Base-by-base conservation (phyloP, 2,113 vertebrate genomes). In the Sebastes fasciatus region DNA sequence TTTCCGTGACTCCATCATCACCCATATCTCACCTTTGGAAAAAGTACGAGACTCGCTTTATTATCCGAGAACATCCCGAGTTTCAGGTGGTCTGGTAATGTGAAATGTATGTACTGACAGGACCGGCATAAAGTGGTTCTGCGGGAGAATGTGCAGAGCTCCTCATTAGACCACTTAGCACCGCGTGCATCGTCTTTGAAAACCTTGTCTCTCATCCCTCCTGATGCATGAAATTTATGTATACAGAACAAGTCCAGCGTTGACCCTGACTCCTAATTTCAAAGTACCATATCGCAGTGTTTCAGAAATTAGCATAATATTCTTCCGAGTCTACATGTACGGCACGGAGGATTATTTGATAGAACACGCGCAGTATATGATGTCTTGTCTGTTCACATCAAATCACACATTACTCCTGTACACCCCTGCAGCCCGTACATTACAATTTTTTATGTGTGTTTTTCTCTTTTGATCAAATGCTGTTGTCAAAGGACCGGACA, bases 391-490 rank as follows among this genome's bases (percentile, higher is more conserved):
- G 85, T 73, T 89, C 79, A 6, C 73, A 93, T 93, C 86, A 90
- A 9, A 48, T 79, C 90, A 61, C 65, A 45, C 90, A 90, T 93
- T 92, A 88, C 68, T 92, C 87, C 72, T 8, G 40, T 60, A 17
- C 9, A 45, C 75, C 88, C 34, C 90, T 3, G 68, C 76, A 86
- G 88, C 79, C 19, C 4, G 10, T 12, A 58, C 80, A 71, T 90
- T 90, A 87, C 70, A 75, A 70, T 81, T 72, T 83, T 84, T 83
- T 82, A 80, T 45, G 77, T 86, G 83, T 83, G 71, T 90, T 83
- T 79, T 74, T 89, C 86, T 52, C 77, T 80, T 86, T 87, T 92
- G 91, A 91, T 93, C 90, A 92, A 93, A 92, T 84, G 84, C 73
- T 62, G 74, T 83, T 85, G 84, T 91, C 91, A 91, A 21, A 87